Percentiles rank a stretch among this genome's conserved stretches.
Conservation (phyloP, 2,888 invertebrate species). For the Nysson spinosus region DNA sequence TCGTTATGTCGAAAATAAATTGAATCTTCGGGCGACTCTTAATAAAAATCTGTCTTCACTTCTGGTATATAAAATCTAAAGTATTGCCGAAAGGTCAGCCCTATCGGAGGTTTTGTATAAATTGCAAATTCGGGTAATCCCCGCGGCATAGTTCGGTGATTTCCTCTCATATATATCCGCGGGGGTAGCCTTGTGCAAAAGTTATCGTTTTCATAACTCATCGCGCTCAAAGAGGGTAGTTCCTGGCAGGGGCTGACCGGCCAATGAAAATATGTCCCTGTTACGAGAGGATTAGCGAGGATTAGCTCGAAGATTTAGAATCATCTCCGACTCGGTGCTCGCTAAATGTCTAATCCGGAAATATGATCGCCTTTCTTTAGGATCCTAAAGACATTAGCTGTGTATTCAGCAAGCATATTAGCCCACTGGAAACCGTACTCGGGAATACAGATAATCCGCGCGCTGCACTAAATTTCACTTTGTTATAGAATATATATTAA, state of each 20-base stretch:
- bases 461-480: neutral
- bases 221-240: constrained; percentile 46
- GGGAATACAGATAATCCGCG: neutral
- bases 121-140: constrained; percentile 62
- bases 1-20: neutral
- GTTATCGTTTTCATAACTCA: constrained; percentile 70
- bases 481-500: no score
- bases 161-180: constrained; percentile 22
- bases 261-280: constrained; percentile 70
- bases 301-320: constrained; percentile 70
- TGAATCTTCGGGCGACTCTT: constrained; percentile 12
- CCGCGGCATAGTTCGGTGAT: constrained; percentile 28
- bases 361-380: constrained; percentile 56
- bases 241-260: constrained; percentile 37
- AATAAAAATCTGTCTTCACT: constrained; percentile 56
- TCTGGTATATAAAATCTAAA: constrained; percentile 33
- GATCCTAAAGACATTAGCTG: constrained; percentile 16
- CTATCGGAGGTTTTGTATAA: constrained; percentile 53
- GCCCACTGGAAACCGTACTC: neutral
- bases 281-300: constrained; percentile 71
- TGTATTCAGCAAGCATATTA: neutral
- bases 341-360: constrained; percentile 66
- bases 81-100: constrained; percentile 40
- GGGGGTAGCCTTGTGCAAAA: constrained; percentile 48
- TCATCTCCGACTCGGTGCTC: constrained; percentile 54